A percentile compares a stretch with the other conserved stretches of the same genome.
These are phyloP conservation scores for Myotis pilosus DNA, from an alignment of 2,797 vertebrate species.

Conservation along the genomic window DNA sequence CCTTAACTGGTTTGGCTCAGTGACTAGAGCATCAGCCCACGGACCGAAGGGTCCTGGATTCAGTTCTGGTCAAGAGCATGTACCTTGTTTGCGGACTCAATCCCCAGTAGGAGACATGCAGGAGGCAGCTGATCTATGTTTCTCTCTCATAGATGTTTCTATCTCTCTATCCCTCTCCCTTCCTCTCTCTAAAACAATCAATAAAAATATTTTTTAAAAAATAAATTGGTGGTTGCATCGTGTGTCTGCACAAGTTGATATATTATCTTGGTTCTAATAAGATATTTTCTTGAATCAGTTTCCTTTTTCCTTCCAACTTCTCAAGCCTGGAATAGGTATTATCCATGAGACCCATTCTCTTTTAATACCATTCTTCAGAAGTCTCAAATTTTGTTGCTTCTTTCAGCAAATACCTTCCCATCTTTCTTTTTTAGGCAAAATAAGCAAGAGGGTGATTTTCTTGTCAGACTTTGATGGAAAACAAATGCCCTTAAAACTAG, in stretches of 20 bases:
- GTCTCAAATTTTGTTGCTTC: neutral
- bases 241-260: accelerated
- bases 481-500: neutral
- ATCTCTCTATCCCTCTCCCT: too few species aligned
- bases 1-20: too few species aligned
- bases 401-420: neutral
- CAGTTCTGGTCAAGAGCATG: too few species aligned
- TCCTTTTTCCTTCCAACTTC: neutral
- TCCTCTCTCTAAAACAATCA: too few species aligned
- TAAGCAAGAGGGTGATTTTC: neutral
- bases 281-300: neutral
- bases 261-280: neutral
- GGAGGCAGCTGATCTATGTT: too few species aligned
- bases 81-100: too few species aligned
- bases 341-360: neutral
- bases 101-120: too few species aligned
- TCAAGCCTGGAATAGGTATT: neutral
- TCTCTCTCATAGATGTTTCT: too few species aligned
- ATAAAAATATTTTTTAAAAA: too few species aligned
- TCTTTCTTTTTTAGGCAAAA: neutral
- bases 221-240: accelerated
- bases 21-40: too few species aligned
- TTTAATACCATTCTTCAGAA: neutral
- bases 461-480: neutral
- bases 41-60: too few species aligned